Evolutionary conservation across 2,113 vertebrate genomes (phyloP).

Genomic region (Caloenas nicobarica): DNA sequence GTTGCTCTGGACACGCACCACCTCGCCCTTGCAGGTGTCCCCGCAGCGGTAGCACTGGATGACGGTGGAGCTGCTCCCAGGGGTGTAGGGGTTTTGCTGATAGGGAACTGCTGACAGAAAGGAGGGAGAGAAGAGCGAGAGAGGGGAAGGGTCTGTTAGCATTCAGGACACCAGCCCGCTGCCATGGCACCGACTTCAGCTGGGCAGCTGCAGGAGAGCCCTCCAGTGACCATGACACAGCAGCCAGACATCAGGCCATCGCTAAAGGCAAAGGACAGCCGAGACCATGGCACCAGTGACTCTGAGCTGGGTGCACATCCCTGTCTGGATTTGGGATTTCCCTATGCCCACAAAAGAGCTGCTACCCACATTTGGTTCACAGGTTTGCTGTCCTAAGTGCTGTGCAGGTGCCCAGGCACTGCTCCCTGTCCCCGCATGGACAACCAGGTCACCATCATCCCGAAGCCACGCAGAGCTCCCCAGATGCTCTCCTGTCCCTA

Average conservation of each 20-base stretch:
- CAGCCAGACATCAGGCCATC: neutral
- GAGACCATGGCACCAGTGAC: fast-evolving
- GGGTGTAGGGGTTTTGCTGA: conserved; percentile 80
- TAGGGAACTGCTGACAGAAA: conserved; percentile 82
- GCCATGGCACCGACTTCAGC: neutral
- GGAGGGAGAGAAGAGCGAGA: neutral
- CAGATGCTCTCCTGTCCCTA: neutral
- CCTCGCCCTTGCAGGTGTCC: conserved; percentile 95
- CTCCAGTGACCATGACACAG: fast-evolving
- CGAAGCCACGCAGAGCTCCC: neutral
- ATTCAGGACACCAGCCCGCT: fast-evolving
- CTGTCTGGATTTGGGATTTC: neutral
- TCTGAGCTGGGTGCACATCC: neutral
- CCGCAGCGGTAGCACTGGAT: conserved; percentile 95
- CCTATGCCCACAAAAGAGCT: neutral
- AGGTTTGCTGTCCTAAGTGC: neutral
- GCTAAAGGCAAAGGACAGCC: neutral
- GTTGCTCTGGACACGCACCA: conserved; percentile 93
- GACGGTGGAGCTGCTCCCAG: conserved; percentile 77
- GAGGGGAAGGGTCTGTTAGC: neutral
- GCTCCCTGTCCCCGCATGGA: neutral
- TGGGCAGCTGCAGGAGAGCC: neutral
- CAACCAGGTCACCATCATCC: neutral
- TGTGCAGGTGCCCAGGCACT: neutral
- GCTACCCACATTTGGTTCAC: neutral